Evolutionary conservation across 2,888 invertebrate genomes (phyloP).

Genomic region (Polyommatus iphigenia): DNA sequence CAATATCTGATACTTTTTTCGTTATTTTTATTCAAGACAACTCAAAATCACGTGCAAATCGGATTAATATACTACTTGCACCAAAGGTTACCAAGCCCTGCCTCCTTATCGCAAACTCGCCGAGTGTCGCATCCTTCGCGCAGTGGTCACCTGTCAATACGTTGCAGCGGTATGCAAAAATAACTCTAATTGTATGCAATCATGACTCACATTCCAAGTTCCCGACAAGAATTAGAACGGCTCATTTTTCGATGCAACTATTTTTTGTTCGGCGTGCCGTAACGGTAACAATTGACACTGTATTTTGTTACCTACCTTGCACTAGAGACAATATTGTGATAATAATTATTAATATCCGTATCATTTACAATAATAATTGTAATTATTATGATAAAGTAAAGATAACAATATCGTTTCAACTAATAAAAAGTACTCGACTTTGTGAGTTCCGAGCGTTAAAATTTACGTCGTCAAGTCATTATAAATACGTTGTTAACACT

Average conservation of each 20-base stretch:
- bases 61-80: not conserved
- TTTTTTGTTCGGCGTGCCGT: too few species aligned
- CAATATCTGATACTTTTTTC: not conserved
- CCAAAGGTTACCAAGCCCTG: not conserved
- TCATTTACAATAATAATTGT: too few species aligned
- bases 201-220: not conserved
- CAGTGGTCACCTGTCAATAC: not conserved
- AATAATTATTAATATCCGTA: too few species aligned
- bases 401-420: too few species aligned
- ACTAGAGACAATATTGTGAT: too few species aligned
- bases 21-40: not conserved
- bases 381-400: too few species aligned
- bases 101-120: not conserved
- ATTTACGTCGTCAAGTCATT: too few species aligned
- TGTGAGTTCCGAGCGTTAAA: too few species aligned
- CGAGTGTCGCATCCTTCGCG: not conserved
- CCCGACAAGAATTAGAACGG: not conserved
- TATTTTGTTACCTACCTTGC: too few species aligned
- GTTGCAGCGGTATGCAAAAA: not conserved
- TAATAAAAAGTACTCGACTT: too few species aligned
- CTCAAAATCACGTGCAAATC: not conserved
- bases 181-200: not conserved
- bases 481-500: too few species aligned
- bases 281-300: too few species aligned
- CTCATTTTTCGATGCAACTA: not conserved